A percentile compares a stretch with the other conserved stretches of the same genome.
phyloP scores from a whole-genome alignment of 23 tunicate species.

The Halocynthia aurantium region DNA sequence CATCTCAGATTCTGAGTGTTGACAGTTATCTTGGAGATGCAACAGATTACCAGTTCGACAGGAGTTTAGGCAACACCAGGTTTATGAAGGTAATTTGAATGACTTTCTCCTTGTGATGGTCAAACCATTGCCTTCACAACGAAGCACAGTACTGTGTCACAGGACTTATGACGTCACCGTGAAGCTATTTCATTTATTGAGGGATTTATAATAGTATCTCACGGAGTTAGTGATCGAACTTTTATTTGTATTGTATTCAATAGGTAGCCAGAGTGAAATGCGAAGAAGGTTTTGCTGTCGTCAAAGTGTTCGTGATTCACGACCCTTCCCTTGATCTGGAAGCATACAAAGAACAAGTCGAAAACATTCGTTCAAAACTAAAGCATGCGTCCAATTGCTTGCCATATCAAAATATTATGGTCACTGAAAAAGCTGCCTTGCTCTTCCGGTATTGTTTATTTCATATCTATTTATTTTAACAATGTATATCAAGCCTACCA shows the following conservation, averaged over 20 bases:
- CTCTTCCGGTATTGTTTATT: slow-evolving; percentile 16
- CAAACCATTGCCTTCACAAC: no score
- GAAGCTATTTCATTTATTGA: no score
- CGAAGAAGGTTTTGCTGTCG: slow-evolving; percentile 68
- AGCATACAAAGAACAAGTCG: slow-evolving; percentile 57
- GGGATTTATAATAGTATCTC: no score
- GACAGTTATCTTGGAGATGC: slow-evolving; percentile 86
- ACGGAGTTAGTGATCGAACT: neutral
- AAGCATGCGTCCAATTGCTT: slow-evolving; percentile 78
- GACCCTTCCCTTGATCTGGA: slow-evolving; percentile 54
- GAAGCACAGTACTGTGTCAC: no score
- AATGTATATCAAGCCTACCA: neutral
- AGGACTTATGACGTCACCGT: no score
- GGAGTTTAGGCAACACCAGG: slow-evolving; percentile 86
- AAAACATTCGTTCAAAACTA: slow-evolving; percentile 20
- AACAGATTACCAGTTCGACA: slow-evolving; percentile 43
- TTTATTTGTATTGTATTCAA: neutral
- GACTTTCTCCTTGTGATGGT: neutral
- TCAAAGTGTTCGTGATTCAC: slow-evolving; percentile 85
- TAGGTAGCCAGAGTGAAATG: slow-evolving; percentile 70
- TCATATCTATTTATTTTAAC: neutral
- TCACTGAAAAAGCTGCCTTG: slow-evolving; percentile 66
- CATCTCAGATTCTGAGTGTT: slow-evolving; percentile 77
- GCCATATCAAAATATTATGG: slow-evolving; percentile 47
- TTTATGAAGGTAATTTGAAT: slow-evolving; percentile 69